Base-by-base conservation (phyloP, 53 echinoderm and acorn worm species). In the Luidia sarsii region DNA sequence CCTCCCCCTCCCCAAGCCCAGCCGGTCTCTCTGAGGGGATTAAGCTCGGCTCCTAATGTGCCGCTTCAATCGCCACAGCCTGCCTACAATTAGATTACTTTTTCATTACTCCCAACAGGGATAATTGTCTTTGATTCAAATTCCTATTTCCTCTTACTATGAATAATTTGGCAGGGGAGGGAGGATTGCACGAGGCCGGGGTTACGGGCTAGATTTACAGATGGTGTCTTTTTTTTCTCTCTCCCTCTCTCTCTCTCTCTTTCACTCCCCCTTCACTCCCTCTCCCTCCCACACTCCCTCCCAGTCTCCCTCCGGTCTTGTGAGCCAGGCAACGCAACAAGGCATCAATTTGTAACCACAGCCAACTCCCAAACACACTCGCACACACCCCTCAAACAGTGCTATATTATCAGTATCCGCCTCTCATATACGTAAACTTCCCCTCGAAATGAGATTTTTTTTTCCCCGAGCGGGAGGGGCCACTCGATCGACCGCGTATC, bases 81-180 rank as follows among this genome's bases (percentile, higher is more conserved):
- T 75, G 61, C 45, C 75, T 60, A 75, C 75, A 75, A 75, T 75
- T 75, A 75, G 75, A 75, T 75, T 75, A 75, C 61, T 75, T 75
- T 75, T 75, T 75, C 75, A 75, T 75, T 75, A 75, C 75, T 75
- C 75, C 75, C 75, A 75, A 75, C 75, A 75, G 75, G 75, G 75
- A 75, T 75, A 75, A 75, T 75, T 75, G 75, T 75, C 75, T 75
- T 61, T 60, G 75, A 75, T 59, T 75, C 75, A 75, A 75, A 75
- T 59, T 75, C 61, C 75, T 23, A 75, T 75, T 75, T 75, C 75
- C 61, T 48, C 61, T 16, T 61, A 60, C 75, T 48, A 75, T 75
- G 61, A 75, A 75, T 75, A 75, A 75, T 75, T 75, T 75, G 75
- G n/a, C n/a, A n/a, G n/a, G n/a, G n/a, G n/a, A n/a, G n/a, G n/a